A percentile compares a stretch with the other conserved stretches of the same genome.
phyloP scores from a whole-genome alignment of 2,113 vertebrate species.

The Girardinichthys multiradiatus region DNA sequence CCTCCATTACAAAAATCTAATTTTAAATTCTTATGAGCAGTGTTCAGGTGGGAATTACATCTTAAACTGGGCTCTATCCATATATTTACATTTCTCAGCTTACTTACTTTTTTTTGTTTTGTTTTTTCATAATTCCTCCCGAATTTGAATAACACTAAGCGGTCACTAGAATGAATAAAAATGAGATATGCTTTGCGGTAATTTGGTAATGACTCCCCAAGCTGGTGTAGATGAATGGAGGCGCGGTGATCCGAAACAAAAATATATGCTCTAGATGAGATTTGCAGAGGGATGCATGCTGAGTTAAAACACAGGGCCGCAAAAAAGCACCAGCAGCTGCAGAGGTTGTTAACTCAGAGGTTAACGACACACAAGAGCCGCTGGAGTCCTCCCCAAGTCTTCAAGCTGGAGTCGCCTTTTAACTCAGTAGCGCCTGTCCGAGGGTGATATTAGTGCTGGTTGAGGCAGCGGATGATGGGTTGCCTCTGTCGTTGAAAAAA shows the following conservation, averaged over 20 bases:
- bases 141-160: conserved; percentile 70
- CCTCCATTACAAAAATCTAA: conserved; percentile 84
- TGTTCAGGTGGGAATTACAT: conserved; percentile 82
- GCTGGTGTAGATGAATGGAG: conserved; percentile 71
- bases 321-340: conserved; percentile 74
- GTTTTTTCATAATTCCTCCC: background rate
- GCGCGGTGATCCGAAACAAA: conserved; percentile 69
- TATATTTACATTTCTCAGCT: conserved; percentile 80
- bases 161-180: conserved; percentile 69
- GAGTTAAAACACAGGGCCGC: conserved; percentile 71
- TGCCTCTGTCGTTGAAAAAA: conserved; percentile 56
- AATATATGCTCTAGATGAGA: conserved; percentile 76
- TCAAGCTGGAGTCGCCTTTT: conserved; percentile 61
- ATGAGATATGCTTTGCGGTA: conserved; percentile 72
- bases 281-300: conserved; percentile 73
- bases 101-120: conserved; percentile 23
- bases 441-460: conserved; percentile 45
- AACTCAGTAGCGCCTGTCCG: conserved; percentile 61
- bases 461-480: conserved; percentile 63
- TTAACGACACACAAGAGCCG: conserved; percentile 71
- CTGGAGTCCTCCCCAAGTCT: conserved; percentile 59
- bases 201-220: conserved; percentile 75
- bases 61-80: conserved; percentile 80
- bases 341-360: conserved; percentile 72
- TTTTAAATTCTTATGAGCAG: conserved; percentile 79